Evolutionary conservation across 1,140 invertebrate species (phyloP).

Genomic region (Drosophila takahashii): DNA sequence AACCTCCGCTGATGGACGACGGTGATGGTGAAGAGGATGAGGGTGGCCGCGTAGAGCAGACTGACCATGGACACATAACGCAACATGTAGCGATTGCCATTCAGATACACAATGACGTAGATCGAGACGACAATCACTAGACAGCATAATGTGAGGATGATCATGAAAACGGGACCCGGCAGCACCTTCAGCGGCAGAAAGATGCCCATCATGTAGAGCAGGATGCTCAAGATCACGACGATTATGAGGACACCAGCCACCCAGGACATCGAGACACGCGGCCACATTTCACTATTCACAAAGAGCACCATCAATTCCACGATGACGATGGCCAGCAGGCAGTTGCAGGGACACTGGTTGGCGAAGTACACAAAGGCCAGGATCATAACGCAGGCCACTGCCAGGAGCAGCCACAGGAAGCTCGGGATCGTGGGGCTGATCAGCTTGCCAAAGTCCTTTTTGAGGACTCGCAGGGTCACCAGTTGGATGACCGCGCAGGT

Average conservation of each 20-base stretch:
- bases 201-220: constrained; percentile 16
- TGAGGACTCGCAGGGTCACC: background rate
- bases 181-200: constrained; percentile 27
- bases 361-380: constrained; percentile 19
- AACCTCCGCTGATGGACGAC: constrained; percentile 41
- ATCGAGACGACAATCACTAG: constrained; percentile 4
- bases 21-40: constrained; percentile 31
- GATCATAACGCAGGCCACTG: constrained; percentile 10
- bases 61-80: background rate
- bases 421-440: background rate
- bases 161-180: constrained; percentile 18
- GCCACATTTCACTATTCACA: constrained; percentile 17
- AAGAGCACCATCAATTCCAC: constrained; percentile 16
- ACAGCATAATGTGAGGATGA: background rate
- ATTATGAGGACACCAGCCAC: background rate
- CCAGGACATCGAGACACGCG: fast-evolving
- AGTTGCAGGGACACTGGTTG: constrained; percentile 41
- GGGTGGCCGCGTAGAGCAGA: constrained; percentile 4
- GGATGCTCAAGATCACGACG: background rate
- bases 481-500: background rate
- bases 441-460: background rate
- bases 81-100: background rate
- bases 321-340: constrained; percentile 19
- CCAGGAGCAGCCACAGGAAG: constrained; percentile 26
- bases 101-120: constrained; percentile 4